Conservation (phyloP, 2,113 vertebrate genomes). For the Paratilapia polleni region DNA sequence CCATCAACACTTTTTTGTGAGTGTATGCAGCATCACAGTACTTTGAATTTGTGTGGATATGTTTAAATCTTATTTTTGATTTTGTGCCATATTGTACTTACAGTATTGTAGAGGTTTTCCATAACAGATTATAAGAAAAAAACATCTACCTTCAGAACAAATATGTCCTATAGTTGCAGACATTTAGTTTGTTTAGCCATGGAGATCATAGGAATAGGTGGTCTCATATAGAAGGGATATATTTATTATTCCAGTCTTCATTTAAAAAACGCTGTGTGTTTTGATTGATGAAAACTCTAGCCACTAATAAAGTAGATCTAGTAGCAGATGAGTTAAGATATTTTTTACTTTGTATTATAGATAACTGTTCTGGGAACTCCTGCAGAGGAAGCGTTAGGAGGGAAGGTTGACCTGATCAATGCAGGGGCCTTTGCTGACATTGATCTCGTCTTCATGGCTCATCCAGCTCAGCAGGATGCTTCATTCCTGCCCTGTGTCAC, state of each 20-base stretch:
- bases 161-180: background rate
- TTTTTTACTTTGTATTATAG: slow-evolving; percentile 63
- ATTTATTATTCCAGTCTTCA: background rate
- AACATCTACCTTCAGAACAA: background rate
- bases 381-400: slow-evolving; percentile 88
- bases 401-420: slow-evolving; percentile 88
- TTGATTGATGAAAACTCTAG: background rate
- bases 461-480: slow-evolving; percentile 87
- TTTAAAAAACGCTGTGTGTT: background rate
- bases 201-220: background rate
- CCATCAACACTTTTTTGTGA: no score
- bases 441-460: slow-evolving; percentile 91
- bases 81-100: no score
- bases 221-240: background rate
- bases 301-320: background rate
- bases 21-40: no score
- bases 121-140: background rate
- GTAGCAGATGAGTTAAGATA: background rate
- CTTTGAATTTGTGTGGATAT: no score
- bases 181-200: no score
- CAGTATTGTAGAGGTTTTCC: no score
- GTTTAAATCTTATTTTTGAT: no score
- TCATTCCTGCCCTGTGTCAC: slow-evolving; percentile 84
- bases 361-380: slow-evolving; percentile 89
- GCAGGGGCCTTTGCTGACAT: slow-evolving; percentile 86